Percentiles rank a stretch among this genome's conserved stretches.
Evolutionary conservation across 2,113 vertebrate genomes (phyloP).

Genomic region (Nerophis lumbriciformis): DNA sequence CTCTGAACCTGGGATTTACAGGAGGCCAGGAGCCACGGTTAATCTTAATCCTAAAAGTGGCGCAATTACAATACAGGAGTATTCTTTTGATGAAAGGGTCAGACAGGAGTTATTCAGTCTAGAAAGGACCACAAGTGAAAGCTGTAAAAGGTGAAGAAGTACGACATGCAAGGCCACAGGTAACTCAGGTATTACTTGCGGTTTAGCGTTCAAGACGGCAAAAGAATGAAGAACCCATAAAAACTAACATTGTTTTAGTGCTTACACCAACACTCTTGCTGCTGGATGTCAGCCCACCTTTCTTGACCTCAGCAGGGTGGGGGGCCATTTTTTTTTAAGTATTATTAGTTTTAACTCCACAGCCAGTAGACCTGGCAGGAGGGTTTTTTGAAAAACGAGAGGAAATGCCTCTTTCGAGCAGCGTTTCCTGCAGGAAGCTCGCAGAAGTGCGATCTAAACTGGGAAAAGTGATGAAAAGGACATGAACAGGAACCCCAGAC

Average conservation of each 20-base stretch:
- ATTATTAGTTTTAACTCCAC: neutral
- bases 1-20: constrained; percentile 43
- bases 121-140: constrained; percentile 20
- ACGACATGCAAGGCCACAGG: constrained; percentile 20
- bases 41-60: constrained; percentile 47
- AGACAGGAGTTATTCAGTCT: neutral
- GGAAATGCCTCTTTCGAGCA: constrained; percentile 66
- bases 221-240: constrained; percentile 49
- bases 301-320: constrained; percentile 45
- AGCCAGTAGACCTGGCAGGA: constrained; percentile 20
- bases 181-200: constrained; percentile 49
- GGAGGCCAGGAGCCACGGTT: constrained; percentile 23
- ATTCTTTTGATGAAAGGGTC: neutral
- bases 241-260: neutral
- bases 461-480: constrained; percentile 67
- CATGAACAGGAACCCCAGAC: constrained; percentile 66
- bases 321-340: constrained; percentile 3
- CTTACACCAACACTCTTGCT: constrained; percentile 14
- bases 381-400: constrained; percentile 41
- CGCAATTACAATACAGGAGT: constrained; percentile 41
- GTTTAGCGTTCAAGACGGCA: constrained; percentile 44
- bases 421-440: constrained; percentile 67
- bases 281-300: constrained; percentile 35
- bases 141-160: constrained; percentile 3
- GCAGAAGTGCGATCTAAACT: constrained; percentile 67